Evolutionary conservation across 2,113 vertebrate species (phyloP), one percentile per base, ranked within the genome.

Genomic region (Galbula dea): DNA sequence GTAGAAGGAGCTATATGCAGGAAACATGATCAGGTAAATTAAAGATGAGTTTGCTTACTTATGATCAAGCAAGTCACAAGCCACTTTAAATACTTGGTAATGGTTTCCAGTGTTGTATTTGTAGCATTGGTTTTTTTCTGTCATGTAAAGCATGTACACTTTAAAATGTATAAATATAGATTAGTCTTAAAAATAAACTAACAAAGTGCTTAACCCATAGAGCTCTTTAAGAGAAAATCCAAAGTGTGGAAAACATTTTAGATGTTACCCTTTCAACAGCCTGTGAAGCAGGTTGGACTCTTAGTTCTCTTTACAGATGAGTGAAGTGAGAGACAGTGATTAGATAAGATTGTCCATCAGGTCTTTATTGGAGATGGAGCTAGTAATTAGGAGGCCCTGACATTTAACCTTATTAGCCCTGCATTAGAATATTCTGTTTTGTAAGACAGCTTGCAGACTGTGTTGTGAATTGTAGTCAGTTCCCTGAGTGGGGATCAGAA

Each of bases 361-460:
- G n/a, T 49, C 82, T 59, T 91, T 32, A 29, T 22, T 71, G 61
- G 51, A 86, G 37, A 76, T 49, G 37, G 83, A 89, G 82, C 63
- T 88, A 83, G 87, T 71, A 95, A 88, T 92, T 86, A 94, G 59
- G 32, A 87, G 67, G 63, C 86, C 71, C 43, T 80, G 80, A 55
- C 27, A 34, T 77, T 88, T 93, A 83, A 73, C 90, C 46, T 88
- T 66, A 20, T 85, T 87, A 86, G 27, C 66, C 1, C 0, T 59
- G 34, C 51, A 17, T n/a, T 84, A 63, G 27, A 59, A 34, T 71
- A 17, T 20, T 62, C 27, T 71, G 52, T 58, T 86, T 78, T 71
- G 41, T 71, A 65, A 80, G 18, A 23, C 23, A 79, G 15, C 8
- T 30, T 66, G 91, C 43, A 63, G 75, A 58, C 1, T 74, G 27